phyloP scores from a whole-genome alignment of 64 coral and sea anemone genomes.

The Pachyseris speciosa region DNA sequence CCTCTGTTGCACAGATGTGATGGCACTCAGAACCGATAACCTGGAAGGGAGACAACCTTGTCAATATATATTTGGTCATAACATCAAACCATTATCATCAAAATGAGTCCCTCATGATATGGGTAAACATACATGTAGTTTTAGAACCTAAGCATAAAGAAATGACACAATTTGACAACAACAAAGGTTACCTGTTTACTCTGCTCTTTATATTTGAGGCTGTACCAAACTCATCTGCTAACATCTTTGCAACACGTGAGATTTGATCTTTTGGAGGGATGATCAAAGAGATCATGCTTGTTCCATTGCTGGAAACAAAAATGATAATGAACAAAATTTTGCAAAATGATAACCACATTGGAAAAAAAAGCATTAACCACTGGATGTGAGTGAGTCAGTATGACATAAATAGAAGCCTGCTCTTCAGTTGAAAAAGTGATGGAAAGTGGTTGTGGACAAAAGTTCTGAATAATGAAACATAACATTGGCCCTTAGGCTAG shows the following conservation, averaged over 20 bases:
- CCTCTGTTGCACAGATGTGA: constrained; percentile 98
- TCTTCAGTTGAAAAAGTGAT: too few relatives aligned
- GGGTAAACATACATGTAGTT: background rate
- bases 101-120: background rate
- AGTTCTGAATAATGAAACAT: too few relatives aligned
- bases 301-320: constrained; percentile 88
- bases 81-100: too few relatives aligned
- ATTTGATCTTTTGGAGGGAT: constrained; percentile 99
- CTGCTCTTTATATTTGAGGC: constrained; percentile 98
- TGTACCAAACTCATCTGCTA: constrained; percentile 98
- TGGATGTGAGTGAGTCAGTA: too few relatives aligned
- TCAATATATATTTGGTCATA: background rate
- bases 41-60: constrained; percentile 37
- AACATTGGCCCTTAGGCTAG: too few relatives aligned
- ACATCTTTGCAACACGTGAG: constrained; percentile 97
- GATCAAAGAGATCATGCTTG: constrained; percentile 99
- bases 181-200: constrained; percentile 75
- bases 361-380: too few relatives aligned
- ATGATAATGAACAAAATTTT: too few relatives aligned
- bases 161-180: constrained; percentile 5
- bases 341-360: too few relatives aligned
- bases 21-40: constrained; percentile 97
- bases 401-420: too few relatives aligned
- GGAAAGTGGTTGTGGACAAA: too few relatives aligned
- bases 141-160: constrained; percentile 14